These are phyloP conservation scores for Borostomias antarcticus DNA, from an alignment of 2,797 vertebrate species.

Conservation along the genomic window DNA sequence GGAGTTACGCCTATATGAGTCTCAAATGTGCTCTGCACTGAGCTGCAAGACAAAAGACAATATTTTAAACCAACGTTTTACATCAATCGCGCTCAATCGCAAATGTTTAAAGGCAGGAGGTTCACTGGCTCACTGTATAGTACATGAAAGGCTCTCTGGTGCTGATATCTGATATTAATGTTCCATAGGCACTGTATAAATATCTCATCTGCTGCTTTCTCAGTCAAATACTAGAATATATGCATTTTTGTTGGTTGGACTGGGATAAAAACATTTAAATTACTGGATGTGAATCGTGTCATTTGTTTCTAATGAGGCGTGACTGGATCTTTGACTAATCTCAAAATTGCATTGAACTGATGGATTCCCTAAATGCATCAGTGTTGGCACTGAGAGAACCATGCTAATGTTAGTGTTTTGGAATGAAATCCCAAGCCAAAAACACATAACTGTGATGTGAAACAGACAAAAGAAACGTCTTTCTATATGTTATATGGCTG, in stretches of 20 bases:
- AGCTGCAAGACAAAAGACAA: not conserved
- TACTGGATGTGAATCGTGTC: not conserved
- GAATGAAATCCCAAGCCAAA: not conserved
- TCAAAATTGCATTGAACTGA: slow-evolving; percentile 12
- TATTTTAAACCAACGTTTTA: slow-evolving; percentile 10
- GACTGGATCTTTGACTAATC: slow-evolving; percentile 11
- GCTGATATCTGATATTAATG: slow-evolving; percentile 6
- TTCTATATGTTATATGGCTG: too few species aligned
- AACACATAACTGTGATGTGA: slow-evolving; percentile 15
- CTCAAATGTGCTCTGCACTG: not conserved
- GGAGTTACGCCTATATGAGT: not conserved
- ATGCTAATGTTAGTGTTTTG: slow-evolving; percentile 9
- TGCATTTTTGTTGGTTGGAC: not conserved
- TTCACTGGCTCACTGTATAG: slow-evolving; percentile 5
- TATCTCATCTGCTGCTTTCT: not conserved
- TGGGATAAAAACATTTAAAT: not conserved
- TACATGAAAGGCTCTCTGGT: slow-evolving; percentile 5
- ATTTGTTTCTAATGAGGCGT: slow-evolving; percentile 6
- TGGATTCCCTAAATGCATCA: slow-evolving; percentile 9
- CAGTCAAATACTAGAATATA: not conserved
- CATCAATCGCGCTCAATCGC: slow-evolving; percentile 16
- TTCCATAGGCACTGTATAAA: not conserved
- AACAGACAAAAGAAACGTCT: slow-evolving; percentile 11
- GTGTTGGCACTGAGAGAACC: slow-evolving; percentile 15
- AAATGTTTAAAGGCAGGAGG: slow-evolving; percentile 14